Percentiles rank a stretch among this genome's conserved stretches.
Conservation (phyloP, 2,797 vertebrate species). For the Cynopterus sphinx region DNA sequence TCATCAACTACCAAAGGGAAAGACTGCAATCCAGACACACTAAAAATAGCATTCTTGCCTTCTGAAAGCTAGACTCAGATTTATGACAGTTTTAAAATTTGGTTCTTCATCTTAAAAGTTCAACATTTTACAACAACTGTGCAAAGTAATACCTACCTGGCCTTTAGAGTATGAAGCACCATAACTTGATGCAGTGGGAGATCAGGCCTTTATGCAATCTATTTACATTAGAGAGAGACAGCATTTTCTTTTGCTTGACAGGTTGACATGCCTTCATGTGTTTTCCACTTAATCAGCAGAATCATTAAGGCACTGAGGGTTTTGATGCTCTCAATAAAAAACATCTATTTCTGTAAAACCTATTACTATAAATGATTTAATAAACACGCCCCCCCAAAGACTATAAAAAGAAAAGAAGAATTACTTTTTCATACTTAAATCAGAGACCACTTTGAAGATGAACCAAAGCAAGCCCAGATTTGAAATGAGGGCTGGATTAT, state of each 20-base stretch:
- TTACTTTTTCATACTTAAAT: constrained; percentile 66
- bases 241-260: constrained; percentile 66
- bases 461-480: constrained; percentile 25
- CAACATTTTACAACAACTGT: constrained; percentile 67
- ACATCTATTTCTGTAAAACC: constrained; percentile 68
- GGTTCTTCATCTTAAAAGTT: constrained; percentile 74
- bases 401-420: constrained; percentile 51
- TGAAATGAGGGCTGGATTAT: constrained; percentile 25
- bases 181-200: not conserved
- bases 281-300: constrained; percentile 78
- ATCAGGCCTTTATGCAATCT: constrained; percentile 42
- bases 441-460: constrained; percentile 43
- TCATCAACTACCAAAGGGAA: constrained; percentile 78
- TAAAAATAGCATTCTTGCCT: constrained; percentile 80
- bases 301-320: constrained; percentile 71
- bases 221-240: constrained; percentile 58
- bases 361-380: constrained; percentile 75
- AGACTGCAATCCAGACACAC: constrained; percentile 72
- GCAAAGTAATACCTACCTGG: constrained; percentile 68
- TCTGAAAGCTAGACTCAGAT: constrained; percentile 78
- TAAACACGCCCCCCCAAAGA: constrained; percentile 11
- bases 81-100: constrained; percentile 80
- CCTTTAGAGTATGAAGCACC: constrained; percentile 68
- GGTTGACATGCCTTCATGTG: constrained; percentile 61
- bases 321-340: constrained; percentile 70